Evolutionary conservation across 2,113 vertebrate genomes (phyloP), one percentile per base, ranked within the genome.

Genomic region (Scomber scombrus): DNA sequence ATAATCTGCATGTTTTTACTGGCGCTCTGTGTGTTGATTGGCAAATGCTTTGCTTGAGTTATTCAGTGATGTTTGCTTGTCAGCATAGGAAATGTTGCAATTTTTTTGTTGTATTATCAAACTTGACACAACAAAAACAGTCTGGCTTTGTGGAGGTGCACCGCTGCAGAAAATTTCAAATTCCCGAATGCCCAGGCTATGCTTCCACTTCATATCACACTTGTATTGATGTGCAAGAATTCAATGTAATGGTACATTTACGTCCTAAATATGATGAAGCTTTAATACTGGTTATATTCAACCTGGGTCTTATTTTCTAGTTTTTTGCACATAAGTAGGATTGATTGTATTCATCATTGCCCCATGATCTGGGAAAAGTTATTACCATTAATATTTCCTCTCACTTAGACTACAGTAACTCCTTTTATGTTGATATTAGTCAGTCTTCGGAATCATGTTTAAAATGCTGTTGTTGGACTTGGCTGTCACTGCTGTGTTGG

Each of bases 1-100:
- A 84, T 87, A 86, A 91, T 88, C 90, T 90, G 89, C 93, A 92
- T 91, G 90, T 92, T 91, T 92, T 88, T 86, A 89, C 90, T 82
- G 82, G 85, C 86, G 55, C 89, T 77, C 85, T 75, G 84, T 68
- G 71, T 86, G 89, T 85, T 93, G 91, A 93, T 91, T 91, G 90
- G 85, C 91, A 92, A 91, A 89, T 56, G 78, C 80, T 81, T 85
- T 81, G 88, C 88, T 88, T 78, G 83, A 91, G 84, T 87, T 90
- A 87, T 82, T 87, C 85, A 82, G 75, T 87, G 82, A 90, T 90
- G 89, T 90, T 88, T 86, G 87, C 87, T 82, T 80, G 88, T 89
- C 87, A 85, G 69, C 65, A 67, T 18, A 61, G 73, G 71, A 72
- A 81, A 88, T 71, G 47, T 69, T 58, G 64, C 64, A 51, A 26